Base-by-base conservation (phyloP, 2,888 invertebrate genomes). In the Leptinotarsa peninsularis region DNA sequence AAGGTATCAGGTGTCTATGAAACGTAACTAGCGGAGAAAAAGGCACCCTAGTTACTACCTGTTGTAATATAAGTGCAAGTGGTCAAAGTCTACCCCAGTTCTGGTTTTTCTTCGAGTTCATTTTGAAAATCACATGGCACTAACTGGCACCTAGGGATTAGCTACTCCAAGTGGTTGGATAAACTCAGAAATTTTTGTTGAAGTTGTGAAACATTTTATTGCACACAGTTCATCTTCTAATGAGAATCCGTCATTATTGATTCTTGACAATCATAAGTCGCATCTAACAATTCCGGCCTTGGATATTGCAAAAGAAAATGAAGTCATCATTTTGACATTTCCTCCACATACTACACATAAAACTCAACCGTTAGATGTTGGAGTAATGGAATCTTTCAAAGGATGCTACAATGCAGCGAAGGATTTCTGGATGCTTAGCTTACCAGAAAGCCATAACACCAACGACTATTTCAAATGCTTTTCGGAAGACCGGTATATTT, bases 111-210 rank as follows among this genome's bases (percentile, higher is more conserved):
- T 5, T 5, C 1, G 5, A 33, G 33, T 7, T 33, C 7, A 33
- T 33, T 33, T 33, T 7, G 1, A 7, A 33, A 33, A 33, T 33
- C 33, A 33, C 33, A 33, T 7, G 5, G 5, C 5, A 4, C 4
- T 7, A 23, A 52, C 5, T 69, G 56, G 54, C 23, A 15, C 27
- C 5, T 56, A 56, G 69, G 54, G 69, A 21, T 69, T 69, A 21
- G 33, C 52, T 15, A 54, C 54, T 3, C 1, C n/a, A 5, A 27
- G 23, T 7, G 69, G 69, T 15, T 56, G 56, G 56, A 5, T 56
- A 4, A 69, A 69, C 15, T 50, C 17, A 18, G 33, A 69, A 21
- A 10, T 69, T 21, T 69, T 69, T 69, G 54, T 54, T 10, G n/a
- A 52, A 69, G 33, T 50, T 18, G 13, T 0, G 50, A 23, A 66